These are phyloP conservation scores for Erithacus rubecula DNA, from an alignment of 2,797 vertebrate species.

Conservation along the genomic window DNA sequence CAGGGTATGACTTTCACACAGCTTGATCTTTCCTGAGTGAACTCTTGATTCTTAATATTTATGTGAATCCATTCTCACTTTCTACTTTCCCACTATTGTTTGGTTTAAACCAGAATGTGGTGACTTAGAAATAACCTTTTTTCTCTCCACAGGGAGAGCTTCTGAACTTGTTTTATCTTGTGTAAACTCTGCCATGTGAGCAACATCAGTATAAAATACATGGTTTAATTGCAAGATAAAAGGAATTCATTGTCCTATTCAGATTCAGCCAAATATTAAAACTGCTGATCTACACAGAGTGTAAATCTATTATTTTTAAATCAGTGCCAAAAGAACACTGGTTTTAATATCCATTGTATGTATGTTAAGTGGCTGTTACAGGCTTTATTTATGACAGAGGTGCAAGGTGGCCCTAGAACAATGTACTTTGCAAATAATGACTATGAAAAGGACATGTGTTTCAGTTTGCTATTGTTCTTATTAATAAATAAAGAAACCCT, in stretches of 20 bases:
- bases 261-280: slow-evolving; percentile 48
- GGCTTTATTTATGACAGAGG: slow-evolving; percentile 1
- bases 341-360: background rate
- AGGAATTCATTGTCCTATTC: slow-evolving; percentile 43
- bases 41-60: slow-evolving; percentile 29
- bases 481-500: slow-evolving; percentile 30
- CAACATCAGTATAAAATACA: slow-evolving; percentile 17
- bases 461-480: background rate
- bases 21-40: background rate
- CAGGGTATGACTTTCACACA: background rate
- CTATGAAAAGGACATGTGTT: background rate
- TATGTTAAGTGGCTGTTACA: background rate
- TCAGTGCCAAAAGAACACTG: background rate
- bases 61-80: background rate
- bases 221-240: slow-evolving; percentile 10
- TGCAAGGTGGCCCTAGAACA: background rate
- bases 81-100: background rate
- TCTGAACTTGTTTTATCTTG: background rate
- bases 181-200: background rate
- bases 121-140: slow-evolving; percentile 3
- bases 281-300: slow-evolving; percentile 23
- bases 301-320: slow-evolving; percentile 61
- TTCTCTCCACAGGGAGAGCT: background rate
- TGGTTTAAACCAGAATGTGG: background rate
- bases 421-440: background rate